Evolutionary conservation across 2,888 invertebrate species (phyloP), one percentile per base, ranked within the genome.

Genomic region (Cremastinae sp.): DNA sequence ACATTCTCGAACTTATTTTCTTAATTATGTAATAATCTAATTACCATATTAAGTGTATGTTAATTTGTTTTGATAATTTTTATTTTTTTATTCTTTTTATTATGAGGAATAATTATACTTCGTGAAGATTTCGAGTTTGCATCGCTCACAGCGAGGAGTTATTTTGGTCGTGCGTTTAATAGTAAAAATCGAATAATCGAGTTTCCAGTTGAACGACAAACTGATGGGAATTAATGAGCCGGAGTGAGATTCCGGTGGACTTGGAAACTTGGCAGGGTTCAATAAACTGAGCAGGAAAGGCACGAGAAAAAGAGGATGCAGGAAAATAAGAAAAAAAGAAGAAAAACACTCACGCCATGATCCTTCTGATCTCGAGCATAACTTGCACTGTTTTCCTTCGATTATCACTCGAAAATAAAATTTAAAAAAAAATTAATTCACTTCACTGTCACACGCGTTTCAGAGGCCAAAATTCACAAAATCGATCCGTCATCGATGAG

Each of bases 311-410:
- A 22, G 16, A 41, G 51, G 22, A 53, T 53, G 22, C 20, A 22
- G 53, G n/a, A 18, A 35, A 45, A 1, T 10, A 12, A n/a, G 62
- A 41, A 14, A 37, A 28, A 37, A 28, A 35, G 18, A 55, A 10
- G 14, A 66, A 41, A 28, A 35, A 8, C 43, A 74, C 75, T 75
- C 66, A 75, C 75, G 71, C 39, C 66, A 66, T 56, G 66, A 75
- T 66, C 12, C 35, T 66, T 28, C 22, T 10, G 65, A 61, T 43
- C 20, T 28, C 35, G 43, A 43, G 2, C 35, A 66, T 49, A 37
- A 51, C 45, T 43, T 61, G 14, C 12, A 12, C 41, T 5, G 1
- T 10, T 49, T 22, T 41, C 28, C 5, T n/a, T 47, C 22, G 49
- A 7, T 39, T 45, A n/a, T 22, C 66, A 59, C 66, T 45, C 72